Base-by-base conservation (phyloP, 2,113 vertebrate genomes). In the Corythornis cristatus region DNA sequence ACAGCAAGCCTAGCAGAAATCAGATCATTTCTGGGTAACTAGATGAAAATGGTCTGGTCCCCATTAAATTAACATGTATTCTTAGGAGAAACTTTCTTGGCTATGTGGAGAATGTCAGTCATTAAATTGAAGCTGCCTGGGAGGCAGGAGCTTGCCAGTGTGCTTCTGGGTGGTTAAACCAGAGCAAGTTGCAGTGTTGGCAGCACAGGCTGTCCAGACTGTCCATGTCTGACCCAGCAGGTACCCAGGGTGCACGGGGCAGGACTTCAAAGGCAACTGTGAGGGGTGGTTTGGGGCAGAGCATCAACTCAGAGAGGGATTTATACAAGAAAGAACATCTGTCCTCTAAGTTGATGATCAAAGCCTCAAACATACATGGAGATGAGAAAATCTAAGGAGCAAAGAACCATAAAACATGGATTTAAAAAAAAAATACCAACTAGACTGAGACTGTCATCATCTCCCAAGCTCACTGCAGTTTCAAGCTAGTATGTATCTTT, bases 11-110 rank as follows among this genome's bases (percentile, higher is more conserved):
- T 94, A 89, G 94, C 88, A 93, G 88, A 93, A 96, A 87, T 85
- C 80, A 77, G 77, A 88, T 56, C 7, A 6, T 90, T 94, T 96
- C 89, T 90, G 89, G 95, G 73, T 83, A 96, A 83, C 18, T 2
- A 92, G 62, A 96, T 65, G 60, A 94, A 94, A 96, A 94, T 68
- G 92, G 89, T 94, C 93, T 96, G 96, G 77, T 96, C 74, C 90
- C 91, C 89, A 92, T 94, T 96, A 96, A 93, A 96, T 96, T 93
- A 93, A 88, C 74, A 80, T 94, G 88, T 71, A 89, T 95, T 96
- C 94, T 94, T 94, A 75, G 37, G 81, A 83, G 74, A 93, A 93
- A 90, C 79, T 96, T 96, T 92, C 87, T 90, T 94, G 93, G 95
- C 94, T 91, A 86, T 0, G 48, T 35, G 66, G 68, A 83, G 81